Conservation (phyloP, 2,888 invertebrate genomes). For the Drosophila colorata region DNA sequence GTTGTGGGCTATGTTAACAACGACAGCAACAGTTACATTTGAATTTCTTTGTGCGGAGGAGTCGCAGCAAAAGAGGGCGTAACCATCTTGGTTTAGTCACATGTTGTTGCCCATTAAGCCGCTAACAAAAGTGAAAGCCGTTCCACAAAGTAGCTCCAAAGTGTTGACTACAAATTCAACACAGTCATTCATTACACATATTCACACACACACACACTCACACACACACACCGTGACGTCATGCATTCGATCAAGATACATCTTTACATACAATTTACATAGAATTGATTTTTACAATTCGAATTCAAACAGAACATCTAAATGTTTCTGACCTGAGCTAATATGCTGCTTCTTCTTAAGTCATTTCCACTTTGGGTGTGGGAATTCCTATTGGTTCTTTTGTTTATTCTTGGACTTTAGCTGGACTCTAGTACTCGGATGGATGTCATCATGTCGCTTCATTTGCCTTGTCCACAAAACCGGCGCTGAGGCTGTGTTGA, state of each 20-base stretch:
- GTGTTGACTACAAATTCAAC: conserved; percentile 31
- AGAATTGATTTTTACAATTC: conserved; percentile 18
- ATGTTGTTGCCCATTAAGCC: conserved; percentile 6
- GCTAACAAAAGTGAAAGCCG: conserved; percentile 46
- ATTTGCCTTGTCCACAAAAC: conserved; percentile 13
- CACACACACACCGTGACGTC: conserved; percentile 26
- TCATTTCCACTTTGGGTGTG: not conserved
- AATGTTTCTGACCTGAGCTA: conserved; percentile 25
- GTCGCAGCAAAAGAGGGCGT: not conserved
- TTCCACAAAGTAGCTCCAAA: not conserved
- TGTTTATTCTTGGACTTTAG: not conserved
- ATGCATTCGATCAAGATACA: conserved; percentile 17
- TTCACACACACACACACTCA: not conserved
- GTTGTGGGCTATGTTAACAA: too few species aligned
- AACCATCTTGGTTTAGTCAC: conserved; percentile 13
- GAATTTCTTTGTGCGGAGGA: not conserved
- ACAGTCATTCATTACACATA: conserved; percentile 29
- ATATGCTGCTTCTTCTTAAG: not conserved
- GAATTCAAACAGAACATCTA: conserved; percentile 1
- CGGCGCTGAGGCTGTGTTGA: conserved; percentile 12
- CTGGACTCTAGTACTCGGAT: not conserved
- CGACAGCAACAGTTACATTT: not conserved
- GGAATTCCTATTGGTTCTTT: conserved; percentile 6
- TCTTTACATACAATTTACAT: conserved; percentile 24
- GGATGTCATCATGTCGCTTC: conserved; percentile 10